Conservation (phyloP, 2,113 vertebrate genomes). For the Oncorhynchus mykiss region DNA sequence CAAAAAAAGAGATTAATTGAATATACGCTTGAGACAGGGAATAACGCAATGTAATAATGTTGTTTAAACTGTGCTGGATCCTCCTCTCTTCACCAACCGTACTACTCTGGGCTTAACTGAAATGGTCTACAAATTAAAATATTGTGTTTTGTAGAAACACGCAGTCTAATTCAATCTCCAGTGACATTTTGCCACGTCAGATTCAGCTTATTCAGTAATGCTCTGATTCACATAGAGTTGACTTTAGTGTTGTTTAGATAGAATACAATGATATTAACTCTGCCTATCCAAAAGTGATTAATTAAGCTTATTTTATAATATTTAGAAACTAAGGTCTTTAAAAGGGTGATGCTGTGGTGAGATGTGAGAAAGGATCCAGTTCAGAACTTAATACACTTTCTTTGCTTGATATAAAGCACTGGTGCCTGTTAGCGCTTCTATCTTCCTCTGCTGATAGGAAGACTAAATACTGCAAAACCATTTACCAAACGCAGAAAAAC, state of each 20-base stretch:
- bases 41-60: slow-evolving; percentile 32
- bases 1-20: slow-evolving; percentile 30
- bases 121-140: not conserved
- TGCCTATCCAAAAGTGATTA: not conserved
- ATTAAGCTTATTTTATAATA: not conserved
- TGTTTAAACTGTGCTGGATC: slow-evolving; percentile 51
- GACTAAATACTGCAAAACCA: slow-evolving; percentile 44
- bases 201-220: too few species aligned
- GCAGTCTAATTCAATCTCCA: not conserved
- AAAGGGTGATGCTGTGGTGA: not conserved
- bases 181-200: not conserved
- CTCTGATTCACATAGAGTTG: not conserved
- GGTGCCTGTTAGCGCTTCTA: slow-evolving; percentile 68
- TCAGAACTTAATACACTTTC: slow-evolving; percentile 37
- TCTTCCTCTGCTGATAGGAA: slow-evolving; percentile 50
- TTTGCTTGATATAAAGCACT: slow-evolving; percentile 70
- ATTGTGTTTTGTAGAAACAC: not conserved
- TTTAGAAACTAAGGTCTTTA: not conserved
- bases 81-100: slow-evolving; percentile 7
- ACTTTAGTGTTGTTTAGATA: not conserved
- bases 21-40: slow-evolving; percentile 50
- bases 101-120: not conserved
- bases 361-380: slow-evolving; percentile 30
- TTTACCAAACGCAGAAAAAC: slow-evolving; percentile 46
- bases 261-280: not conserved